Evolutionary conservation across 2,888 invertebrate genomes (phyloP).

Genomic region (Thumatha senex): DNA sequence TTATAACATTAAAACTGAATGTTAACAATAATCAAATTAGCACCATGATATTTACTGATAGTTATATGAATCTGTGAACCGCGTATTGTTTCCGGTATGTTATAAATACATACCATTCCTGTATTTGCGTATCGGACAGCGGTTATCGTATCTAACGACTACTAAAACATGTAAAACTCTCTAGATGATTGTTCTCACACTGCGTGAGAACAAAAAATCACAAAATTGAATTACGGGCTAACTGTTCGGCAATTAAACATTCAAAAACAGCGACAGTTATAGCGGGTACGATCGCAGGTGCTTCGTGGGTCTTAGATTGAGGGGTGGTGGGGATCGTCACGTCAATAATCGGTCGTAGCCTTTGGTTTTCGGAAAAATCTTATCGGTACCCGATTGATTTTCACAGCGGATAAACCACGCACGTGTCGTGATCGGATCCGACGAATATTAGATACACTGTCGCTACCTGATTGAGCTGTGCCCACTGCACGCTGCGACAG

Average conservation of each 20-base stretch:
- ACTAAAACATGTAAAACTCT: constrained; percentile 60
- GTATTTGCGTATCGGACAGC: constrained; percentile 67
- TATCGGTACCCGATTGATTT: constrained; percentile 71
- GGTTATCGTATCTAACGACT: constrained; percentile 56
- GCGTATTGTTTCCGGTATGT: constrained; percentile 41
- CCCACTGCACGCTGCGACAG: constrained; percentile 38
- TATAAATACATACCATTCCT: constrained; percentile 49
- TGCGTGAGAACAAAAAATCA: constrained; percentile 75
- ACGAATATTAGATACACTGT: constrained; percentile 59
- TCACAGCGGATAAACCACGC: constrained; percentile 79
- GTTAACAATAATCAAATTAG: constrained; percentile 39
- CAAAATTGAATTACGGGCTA: constrained; percentile 64
- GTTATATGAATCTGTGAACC: constrained; percentile 33
- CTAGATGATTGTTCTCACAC: constrained; percentile 69
- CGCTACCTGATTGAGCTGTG: constrained; percentile 52
- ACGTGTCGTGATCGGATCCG: constrained; percentile 63
- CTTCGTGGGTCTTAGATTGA: constrained; percentile 71
- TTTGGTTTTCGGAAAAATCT: constrained; percentile 67
- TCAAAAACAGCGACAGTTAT: constrained; percentile 70
- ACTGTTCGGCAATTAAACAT: constrained; percentile 75
- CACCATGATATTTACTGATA: constrained; percentile 38
- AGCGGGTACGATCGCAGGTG: constrained; percentile 67
- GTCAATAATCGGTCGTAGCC: constrained; percentile 72
- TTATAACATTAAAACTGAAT: constrained; percentile 28
- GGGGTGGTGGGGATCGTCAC: constrained; percentile 63